These are phyloP conservation scores for Drosophila peninsularis DNA, from an alignment of 2,888 invertebrate genomes.

Conservation along the genomic window DNA sequence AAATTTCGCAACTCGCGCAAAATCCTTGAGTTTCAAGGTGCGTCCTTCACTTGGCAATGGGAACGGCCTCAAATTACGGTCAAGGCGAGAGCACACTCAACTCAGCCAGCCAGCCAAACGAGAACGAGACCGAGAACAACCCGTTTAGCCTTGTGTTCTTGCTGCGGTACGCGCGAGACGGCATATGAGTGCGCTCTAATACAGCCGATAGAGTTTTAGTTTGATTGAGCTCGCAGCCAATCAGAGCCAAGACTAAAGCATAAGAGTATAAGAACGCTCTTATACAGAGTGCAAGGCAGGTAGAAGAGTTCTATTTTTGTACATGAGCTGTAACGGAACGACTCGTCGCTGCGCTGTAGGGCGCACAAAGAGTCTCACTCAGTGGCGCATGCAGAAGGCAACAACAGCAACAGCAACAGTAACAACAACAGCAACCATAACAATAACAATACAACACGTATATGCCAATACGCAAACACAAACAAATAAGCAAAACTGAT, in stretches of 20 bases:
- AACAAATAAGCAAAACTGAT: conserved; percentile 37
- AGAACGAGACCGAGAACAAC: conserved; percentile 46
- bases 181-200: conserved; percentile 4
- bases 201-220: neutral
- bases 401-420: conserved; percentile 12
- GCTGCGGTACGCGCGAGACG: conserved; percentile 29
- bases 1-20: conserved; percentile 56
- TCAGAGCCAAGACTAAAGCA: neutral
- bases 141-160: conserved; percentile 42
- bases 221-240: neutral
- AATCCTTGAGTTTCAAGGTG: conserved; percentile 82
- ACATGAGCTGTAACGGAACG: conserved; percentile 2
- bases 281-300: neutral
- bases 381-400: conserved; percentile 31
- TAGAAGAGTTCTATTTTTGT: conserved; percentile 8
- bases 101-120: conserved; percentile 38
- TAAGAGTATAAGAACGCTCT: conserved; percentile 1
- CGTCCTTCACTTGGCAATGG: conserved; percentile 83
- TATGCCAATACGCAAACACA: conserved; percentile 35
- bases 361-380: conserved; percentile 25
- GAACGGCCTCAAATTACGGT: conserved; percentile 76
- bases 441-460: conserved; percentile 18
- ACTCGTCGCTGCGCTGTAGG: conserved; percentile 22
- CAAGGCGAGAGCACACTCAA: conserved; percentile 68
- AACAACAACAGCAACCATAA: conserved; percentile 12